Percentiles rank a stretch among this genome's conserved stretches.
Evolutionary conservation across 2,888 invertebrate species (phyloP).

Genomic region (Electrophaes corylata): DNA sequence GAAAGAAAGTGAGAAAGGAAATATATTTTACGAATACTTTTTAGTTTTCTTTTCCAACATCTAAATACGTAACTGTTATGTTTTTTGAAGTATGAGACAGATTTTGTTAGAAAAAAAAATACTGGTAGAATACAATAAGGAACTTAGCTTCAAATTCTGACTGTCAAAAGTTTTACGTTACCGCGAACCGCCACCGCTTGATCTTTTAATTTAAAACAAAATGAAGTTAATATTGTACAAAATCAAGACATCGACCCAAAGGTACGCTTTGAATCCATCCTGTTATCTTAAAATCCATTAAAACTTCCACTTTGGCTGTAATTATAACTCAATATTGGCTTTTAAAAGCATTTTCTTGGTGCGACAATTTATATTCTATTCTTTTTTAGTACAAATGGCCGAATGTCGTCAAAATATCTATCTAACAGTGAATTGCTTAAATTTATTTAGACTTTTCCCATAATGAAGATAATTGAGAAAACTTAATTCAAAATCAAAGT

Average conservation of each 20-base stretch:
- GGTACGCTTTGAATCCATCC: slow-evolving; percentile 16
- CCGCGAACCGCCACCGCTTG: not conserved
- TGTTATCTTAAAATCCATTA: slow-evolving; percentile 70
- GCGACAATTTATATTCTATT: slow-evolving; percentile 48
- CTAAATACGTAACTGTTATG: too few relatives aligned
- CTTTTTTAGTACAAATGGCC: slow-evolving; percentile 34
- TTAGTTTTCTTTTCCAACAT: too few relatives aligned
- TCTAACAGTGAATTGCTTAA: too few relatives aligned
- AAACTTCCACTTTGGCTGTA: slow-evolving; percentile 63
- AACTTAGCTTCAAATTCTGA: not conserved
- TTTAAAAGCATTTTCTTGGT: slow-evolving; percentile 42
- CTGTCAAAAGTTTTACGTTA: not conserved
- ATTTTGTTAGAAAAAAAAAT: too few relatives aligned
- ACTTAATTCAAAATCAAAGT: too few relatives aligned
- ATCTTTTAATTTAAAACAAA: not conserved
- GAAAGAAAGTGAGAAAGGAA: too few relatives aligned
- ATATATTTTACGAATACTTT: too few relatives aligned
- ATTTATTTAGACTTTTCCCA: too few relatives aligned
- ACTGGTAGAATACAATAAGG: slow-evolving; percentile 2
- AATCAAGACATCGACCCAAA: slow-evolving; percentile 25
- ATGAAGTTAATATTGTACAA: slow-evolving; percentile 15
- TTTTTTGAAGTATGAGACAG: too few relatives aligned
- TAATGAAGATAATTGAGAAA: too few relatives aligned
- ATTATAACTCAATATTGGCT: slow-evolving; percentile 73
- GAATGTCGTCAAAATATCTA: too few relatives aligned